Conservation (phyloP, 2,797 vertebrate genomes). For the Lutjanus campechanus region DNA sequence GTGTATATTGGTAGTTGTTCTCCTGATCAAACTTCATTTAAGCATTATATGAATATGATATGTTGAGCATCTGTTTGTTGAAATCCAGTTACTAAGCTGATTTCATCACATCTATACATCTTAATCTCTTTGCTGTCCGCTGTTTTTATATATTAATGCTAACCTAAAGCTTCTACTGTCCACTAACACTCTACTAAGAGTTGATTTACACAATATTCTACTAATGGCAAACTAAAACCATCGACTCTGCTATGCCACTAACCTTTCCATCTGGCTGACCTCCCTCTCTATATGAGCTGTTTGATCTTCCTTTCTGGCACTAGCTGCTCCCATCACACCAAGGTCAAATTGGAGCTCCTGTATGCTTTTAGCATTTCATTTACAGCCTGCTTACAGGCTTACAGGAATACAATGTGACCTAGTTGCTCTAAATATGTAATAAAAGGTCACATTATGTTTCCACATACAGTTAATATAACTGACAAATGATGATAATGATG, state of each 20-base stretch:
- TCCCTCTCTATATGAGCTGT: constrained; percentile 45
- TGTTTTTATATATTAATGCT: constrained; percentile 38
- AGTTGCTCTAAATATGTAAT: constrained; percentile 33
- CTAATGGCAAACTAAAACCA: constrained; percentile 56
- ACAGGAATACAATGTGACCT: constrained; percentile 44
- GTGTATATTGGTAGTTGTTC: constrained; percentile 10
- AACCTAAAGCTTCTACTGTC: constrained; percentile 28
- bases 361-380: constrained; percentile 52
- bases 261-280: constrained; percentile 69
- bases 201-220: constrained; percentile 39
- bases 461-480: constrained; percentile 26
- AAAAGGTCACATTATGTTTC: constrained; percentile 39
- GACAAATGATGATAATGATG: constrained; percentile 33
- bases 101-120: constrained; percentile 43
- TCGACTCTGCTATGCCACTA: constrained; percentile 55
- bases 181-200: constrained; percentile 49
- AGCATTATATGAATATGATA: constrained; percentile 30
- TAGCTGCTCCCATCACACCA: constrained; percentile 34
- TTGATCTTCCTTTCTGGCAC: constrained; percentile 48
- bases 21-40: constrained; percentile 18
- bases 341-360: constrained; percentile 53
- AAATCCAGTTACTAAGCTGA: constrained; percentile 22
- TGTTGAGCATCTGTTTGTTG: constrained; percentile 49
- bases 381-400: not conserved
- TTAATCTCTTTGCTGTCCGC: constrained; percentile 26